Evolutionary conservation across 2,113 vertebrate species (phyloP).

Genomic region (Silurus glanis): DNA sequence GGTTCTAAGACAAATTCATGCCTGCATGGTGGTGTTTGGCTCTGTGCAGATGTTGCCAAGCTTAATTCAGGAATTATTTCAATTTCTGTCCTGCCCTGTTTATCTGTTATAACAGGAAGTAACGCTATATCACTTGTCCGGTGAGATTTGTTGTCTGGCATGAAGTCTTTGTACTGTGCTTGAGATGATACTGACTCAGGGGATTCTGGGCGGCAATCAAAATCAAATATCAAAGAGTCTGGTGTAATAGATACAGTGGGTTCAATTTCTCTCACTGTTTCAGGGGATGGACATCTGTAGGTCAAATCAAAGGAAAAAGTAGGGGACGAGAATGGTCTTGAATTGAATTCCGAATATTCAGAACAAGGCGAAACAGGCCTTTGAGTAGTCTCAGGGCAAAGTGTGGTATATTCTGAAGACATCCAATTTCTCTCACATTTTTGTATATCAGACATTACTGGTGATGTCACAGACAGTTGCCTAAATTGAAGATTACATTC

Average conservation of each 20-base stretch:
- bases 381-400: constrained; percentile 34
- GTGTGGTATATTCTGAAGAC: constrained; percentile 2
- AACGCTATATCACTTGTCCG: neutral
- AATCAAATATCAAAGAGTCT: constrained; percentile 49
- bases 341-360: constrained; percentile 29
- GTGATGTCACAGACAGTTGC: constrained; percentile 35
- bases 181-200: constrained; percentile 65
- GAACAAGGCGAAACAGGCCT: constrained; percentile 63
- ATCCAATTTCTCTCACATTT: constrained; percentile 11
- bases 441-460: constrained; percentile 15
- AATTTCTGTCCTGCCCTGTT: constrained; percentile 5
- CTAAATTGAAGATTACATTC: neutral
- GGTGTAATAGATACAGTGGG: constrained; percentile 54
- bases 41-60: neutral
- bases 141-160: constrained; percentile 13
- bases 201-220: constrained; percentile 60
- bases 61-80: constrained; percentile 1
- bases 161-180: constrained; percentile 56
- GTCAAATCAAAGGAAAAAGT: constrained; percentile 20
- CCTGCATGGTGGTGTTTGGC: neutral
- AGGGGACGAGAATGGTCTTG: constrained; percentile 29
- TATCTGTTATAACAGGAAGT: constrained; percentile 53
- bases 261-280: constrained; percentile 56
- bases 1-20: constrained; percentile 9
- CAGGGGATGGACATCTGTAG: constrained; percentile 57